These are phyloP conservation scores for Octodonta nipae DNA, from an alignment of 2,888 invertebrate genomes.

Conservation along the genomic window DNA sequence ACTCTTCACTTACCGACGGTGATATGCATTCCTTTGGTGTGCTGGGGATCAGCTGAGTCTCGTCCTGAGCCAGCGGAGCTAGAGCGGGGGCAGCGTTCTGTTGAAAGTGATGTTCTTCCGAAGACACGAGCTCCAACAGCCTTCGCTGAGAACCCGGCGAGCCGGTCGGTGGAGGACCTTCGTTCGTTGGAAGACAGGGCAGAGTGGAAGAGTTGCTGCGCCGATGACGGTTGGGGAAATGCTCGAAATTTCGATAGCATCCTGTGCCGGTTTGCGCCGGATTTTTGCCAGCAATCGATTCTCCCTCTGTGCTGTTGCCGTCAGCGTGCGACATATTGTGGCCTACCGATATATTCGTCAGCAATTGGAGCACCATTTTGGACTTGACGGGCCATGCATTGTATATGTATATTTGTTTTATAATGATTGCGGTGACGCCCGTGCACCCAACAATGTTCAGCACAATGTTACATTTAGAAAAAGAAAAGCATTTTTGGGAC, in stretches of 20 bases:
- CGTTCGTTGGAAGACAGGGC: slow-evolving; percentile 37
- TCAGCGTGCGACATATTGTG: slow-evolving; percentile 84
- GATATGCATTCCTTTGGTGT: slow-evolving; percentile 33
- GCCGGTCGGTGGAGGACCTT: slow-evolving; percentile 28
- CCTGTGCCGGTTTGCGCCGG: slow-evolving; percentile 60
- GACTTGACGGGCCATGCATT: slow-evolving; percentile 10
- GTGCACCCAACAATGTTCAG: slow-evolving; percentile 14
- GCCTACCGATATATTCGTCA: slow-evolving; percentile 46
- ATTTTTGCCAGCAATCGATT: slow-evolving; percentile 45
- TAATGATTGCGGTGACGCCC: slow-evolving; percentile 9
- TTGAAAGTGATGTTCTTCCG: slow-evolving; percentile 20
- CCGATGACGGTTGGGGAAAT: slow-evolving; percentile 41
- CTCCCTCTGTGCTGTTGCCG: slow-evolving; percentile 66
- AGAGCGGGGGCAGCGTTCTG: slow-evolving; percentile 6
- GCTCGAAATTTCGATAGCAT: slow-evolving; percentile 69
- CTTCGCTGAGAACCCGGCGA: slow-evolving; percentile 28
- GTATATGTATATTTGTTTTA: slow-evolving; percentile 8
- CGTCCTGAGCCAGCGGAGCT: slow-evolving; percentile 33
- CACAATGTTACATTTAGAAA: slow-evolving; percentile 14
- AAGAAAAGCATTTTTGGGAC: slow-evolving; percentile 12
- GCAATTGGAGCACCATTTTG: not conserved
- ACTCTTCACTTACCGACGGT: slow-evolving; percentile 30
- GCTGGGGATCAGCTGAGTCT: slow-evolving; percentile 30
- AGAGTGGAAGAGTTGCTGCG: slow-evolving; percentile 40
- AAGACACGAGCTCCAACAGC: slow-evolving; percentile 23